A percentile compares a stretch with the other conserved stretches of the same genome.
Evolutionary conservation across 2,888 invertebrate species (phyloP).

Genomic region (Caenorhabditis becei): DNA sequence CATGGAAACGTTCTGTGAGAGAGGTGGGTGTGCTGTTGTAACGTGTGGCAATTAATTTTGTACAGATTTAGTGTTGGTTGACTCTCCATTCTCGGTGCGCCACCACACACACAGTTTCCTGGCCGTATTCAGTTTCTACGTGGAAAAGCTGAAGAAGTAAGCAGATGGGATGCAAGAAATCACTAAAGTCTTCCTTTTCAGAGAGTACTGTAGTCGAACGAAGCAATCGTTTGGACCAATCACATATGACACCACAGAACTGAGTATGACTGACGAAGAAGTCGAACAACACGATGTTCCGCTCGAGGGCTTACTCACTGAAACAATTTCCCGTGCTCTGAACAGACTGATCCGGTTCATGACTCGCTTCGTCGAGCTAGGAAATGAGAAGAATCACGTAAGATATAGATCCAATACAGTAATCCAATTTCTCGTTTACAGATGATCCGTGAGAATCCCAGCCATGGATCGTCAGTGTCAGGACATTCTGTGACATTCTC

Average conservation of each 20-base stretch:
- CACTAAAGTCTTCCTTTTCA: constrained; percentile 19
- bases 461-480: constrained; percentile 48
- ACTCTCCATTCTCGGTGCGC: constrained; percentile 38
- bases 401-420: neutral
- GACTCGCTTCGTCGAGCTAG: constrained; percentile 51
- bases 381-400: constrained; percentile 63
- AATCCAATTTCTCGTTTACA: constrained; percentile 27
- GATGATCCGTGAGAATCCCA: constrained; percentile 58
- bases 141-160: constrained; percentile 54
- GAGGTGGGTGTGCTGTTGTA: constrained; percentile 45
- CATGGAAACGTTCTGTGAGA: constrained; percentile 59
- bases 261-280: constrained; percentile 43
- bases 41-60: constrained; percentile 33
- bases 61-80: constrained; percentile 54
- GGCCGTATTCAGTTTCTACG: constrained; percentile 55
- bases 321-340: constrained; percentile 38
- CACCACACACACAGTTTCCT: constrained; percentile 45
- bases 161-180: neutral
- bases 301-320: constrained; percentile 41
- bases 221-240: too few species aligned
- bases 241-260: constrained; percentile 35
- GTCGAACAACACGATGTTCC: constrained; percentile 42
- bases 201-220: too few species aligned
- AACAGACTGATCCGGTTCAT: constrained; percentile 55
- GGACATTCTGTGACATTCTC: constrained; percentile 51